Evolutionary conservation across 2,888 invertebrate genomes (phyloP), one percentile per base, ranked within the genome.

Genomic region (Eulithis testata): DNA sequence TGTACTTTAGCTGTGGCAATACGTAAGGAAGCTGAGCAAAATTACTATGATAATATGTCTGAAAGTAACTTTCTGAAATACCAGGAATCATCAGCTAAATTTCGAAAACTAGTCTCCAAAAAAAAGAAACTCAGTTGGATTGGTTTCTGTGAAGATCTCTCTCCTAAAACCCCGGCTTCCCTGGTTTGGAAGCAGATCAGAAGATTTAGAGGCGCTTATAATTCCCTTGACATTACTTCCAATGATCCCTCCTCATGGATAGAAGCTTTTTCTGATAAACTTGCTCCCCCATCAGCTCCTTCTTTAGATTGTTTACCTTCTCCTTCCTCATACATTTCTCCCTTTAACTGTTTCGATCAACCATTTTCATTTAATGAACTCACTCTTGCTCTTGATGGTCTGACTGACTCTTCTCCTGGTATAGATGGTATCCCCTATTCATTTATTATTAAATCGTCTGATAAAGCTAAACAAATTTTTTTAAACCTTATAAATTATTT

Each of bases 41-140:
- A 9, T 3, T 68, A 61, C 31, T 55, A 56, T 11, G 0, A 5
- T 1, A 8, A 11, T 9, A 61, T 67, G 67, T 50, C 60, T 3
- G 0, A 11, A 9, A 44, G 57, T 36, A 62, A 68, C 3, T 57
- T 53, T 44, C n/a, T 57, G 1, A 37, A 3, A 11, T 65, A 52
- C 11, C 55, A 62, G 53, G n/a, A 49, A 27, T 11, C 51, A n/a
- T 52, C 61, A 6, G 65, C 68, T 3, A 56, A 55, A 8, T 0
- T 31, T 37, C 51, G 11, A 27, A 55, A 44, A 12, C 27, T 36
- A 31, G 44, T 56, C 3, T 54, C 54, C 0, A 31, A 45, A 37
- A 70, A 63, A 14, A 70, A 67, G 51, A 57, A 50, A 21, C n/a
- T 7, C 2, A 67, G 65, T 5, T 70, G 69, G 65, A 54, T 7